phyloP scores from a whole-genome alignment of 1,140 invertebrate species.

The Aphidius ervi region DNA sequence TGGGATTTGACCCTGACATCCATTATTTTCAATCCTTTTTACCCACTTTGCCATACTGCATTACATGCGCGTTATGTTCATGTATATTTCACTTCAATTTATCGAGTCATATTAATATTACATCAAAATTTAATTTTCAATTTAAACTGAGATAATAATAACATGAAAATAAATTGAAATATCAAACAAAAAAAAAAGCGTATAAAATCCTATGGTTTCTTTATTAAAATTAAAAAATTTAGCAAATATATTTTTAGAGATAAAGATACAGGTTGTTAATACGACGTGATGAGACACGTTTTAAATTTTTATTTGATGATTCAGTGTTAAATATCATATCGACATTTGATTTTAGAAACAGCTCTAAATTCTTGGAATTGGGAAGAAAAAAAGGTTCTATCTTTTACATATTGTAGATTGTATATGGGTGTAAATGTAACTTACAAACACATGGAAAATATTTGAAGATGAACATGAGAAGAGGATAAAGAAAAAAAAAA shows the following conservation, averaged over 20 bases:
- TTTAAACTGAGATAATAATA: not conserved
- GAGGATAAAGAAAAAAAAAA: too few species aligned
- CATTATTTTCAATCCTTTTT: slow-evolving; percentile 37
- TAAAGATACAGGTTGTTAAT: not conserved
- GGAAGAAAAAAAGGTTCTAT: not conserved
- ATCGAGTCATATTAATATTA: not conserved
- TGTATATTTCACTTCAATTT: slow-evolving; percentile 10
- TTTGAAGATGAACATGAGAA: too few species aligned
- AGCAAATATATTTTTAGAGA: not conserved
- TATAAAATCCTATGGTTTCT: too few species aligned
- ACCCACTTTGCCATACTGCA: slow-evolving; percentile 2
- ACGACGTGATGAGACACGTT: not conserved
- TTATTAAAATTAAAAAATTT: not conserved
- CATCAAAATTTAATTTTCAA: not conserved
- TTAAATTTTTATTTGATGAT: slow-evolving; percentile 11
- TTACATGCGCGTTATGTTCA: slow-evolving; percentile 1
- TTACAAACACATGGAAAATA: too few species aligned
- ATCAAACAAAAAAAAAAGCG: too few species aligned
- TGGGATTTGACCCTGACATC: slow-evolving; percentile 48
- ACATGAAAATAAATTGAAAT: too few species aligned
- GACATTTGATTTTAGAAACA: not conserved
- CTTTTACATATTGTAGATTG: not conserved
- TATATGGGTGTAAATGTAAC: too few species aligned
- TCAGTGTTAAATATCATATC: not conserved
- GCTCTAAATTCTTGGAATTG: slow-evolving; percentile 8